Base-by-base conservation (phyloP, 1,140 invertebrate genomes). In the Drosophila trapezifrons region DNA sequence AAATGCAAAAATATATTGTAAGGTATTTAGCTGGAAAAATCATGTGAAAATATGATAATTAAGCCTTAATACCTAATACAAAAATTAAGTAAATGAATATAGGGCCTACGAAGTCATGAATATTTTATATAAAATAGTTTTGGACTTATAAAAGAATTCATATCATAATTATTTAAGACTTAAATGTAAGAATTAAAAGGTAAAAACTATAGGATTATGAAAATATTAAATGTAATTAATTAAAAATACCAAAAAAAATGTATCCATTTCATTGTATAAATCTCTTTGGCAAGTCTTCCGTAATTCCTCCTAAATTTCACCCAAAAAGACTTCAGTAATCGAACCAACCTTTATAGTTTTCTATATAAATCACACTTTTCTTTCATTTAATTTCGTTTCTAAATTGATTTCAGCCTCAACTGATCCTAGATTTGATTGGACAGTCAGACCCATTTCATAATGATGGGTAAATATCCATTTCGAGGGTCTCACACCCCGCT, bases 401-500 rank as follows among this genome's bases (percentile, higher is more conserved):
- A 45, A 47, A 17, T 43, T 13, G 13, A 3, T 64, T 18, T 18
- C 0, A 17, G 10, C 29, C 27, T 10, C 6, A 10, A 22, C 17
- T 46, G 35, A 43, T 25, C 35, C 65, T 71, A 38, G 43, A 57
- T 47, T 70, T 18, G 1, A 40, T 25, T 70, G 46, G 37, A 57
- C 57, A 47, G 29, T 35, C 27, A 27, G 10, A 27, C 35, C 12
- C 45, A 25, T 52, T 69, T 69, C 43, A 66, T 69, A 69, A 69
- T 69, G 65, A 69, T 69, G 32, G 22, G 18, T 57, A 40, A 71
- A 58, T 71, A 58, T 71, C 65, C 35, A 71, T 71, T 70, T 71
- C 66, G 20, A 71, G 18, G 56, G 38, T 58, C 42, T 57, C 20
- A 35, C 18, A 20, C 35, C 18, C 58, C 32, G 35, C 80, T 85